Evolutionary conservation across 2,113 vertebrate genomes (phyloP), one percentile per base, ranked within the genome.

Genomic region (Muntiacus reevesi): DNA sequence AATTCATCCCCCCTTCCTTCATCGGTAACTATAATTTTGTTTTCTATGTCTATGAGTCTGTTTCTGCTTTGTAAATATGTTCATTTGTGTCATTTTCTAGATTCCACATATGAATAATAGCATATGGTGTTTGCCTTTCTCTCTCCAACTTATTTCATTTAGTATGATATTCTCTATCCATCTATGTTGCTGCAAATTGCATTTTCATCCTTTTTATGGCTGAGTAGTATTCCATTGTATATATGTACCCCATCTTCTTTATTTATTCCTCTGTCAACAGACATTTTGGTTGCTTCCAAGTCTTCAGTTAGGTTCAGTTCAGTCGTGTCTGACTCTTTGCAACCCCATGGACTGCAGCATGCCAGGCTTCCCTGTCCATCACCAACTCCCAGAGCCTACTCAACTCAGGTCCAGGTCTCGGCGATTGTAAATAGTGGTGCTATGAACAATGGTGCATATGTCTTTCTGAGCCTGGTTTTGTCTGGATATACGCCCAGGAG

Each of bases 391-490:
- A 36, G 64, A 67, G 64, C 64, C n/a, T 36, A 0, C 0, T 4
- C 33, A 67, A 67, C 64, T 67, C 64, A 21, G 19, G 9, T 21
- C 64, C 17, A 21, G 64, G 64, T 21, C 64, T 36, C 6, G 64
- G 64, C 2, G 5, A 36, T 0, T 71, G n/a, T 6, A 33, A 33
- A 33, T 3, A 50, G 45, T 11, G 16, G 8, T 0, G 28, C 28
- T 6, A 0, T 5, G 16, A 81, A 33, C 28, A 11, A 4, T 1
- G 5, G 28, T 19, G 28, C 28, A 1, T 0, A 2, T 11, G 30
- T 11, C 76, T 5, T 17, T 11, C 12, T 30, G 5, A 50, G 16
- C 19, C 47, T 33, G 45, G 45, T 50, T 81, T 50, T 19, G 5
- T 33, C 9, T 19, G 16, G 45, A 21, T 19, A 1, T 7, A 2